Percentiles rank a stretch among this genome's conserved stretches.
These are phyloP conservation scores for Tachyglossus aculeatus DNA, from an alignment of 2,797 vertebrate genomes.

Conservation along the genomic window DNA sequence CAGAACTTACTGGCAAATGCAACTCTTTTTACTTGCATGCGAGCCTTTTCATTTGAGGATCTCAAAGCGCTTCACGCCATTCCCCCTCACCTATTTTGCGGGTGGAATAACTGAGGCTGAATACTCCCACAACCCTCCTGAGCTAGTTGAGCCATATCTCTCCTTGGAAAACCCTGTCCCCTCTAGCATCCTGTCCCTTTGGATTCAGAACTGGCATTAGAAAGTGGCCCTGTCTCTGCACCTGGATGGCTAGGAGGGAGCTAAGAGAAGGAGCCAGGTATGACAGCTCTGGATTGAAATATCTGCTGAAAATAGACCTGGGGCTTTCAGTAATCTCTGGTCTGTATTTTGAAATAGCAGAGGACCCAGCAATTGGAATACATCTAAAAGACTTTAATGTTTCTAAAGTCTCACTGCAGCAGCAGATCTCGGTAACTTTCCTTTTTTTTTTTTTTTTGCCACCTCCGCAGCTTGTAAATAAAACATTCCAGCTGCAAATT, in stretches of 20 bases:
- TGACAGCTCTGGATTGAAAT: not conserved
- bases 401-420: constrained; percentile 11
- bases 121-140: too few species aligned
- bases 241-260: not conserved
- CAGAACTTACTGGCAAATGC: too few species aligned
- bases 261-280: constrained; percentile 7
- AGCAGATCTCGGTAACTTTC: constrained; percentile 37
- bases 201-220: constrained; percentile 1
- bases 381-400: constrained; percentile 39
- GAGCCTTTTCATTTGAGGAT: not conserved
- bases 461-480: constrained; percentile 28
- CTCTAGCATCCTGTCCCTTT: too few species aligned
- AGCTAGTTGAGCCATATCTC: too few species aligned
- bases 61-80: not conserved
- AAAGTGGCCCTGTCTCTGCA: not conserved
- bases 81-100: constrained; percentile 10
- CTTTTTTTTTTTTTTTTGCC: constrained; percentile 48
- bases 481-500: constrained; percentile 59
- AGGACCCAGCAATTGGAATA: constrained; percentile 13
- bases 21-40: not conserved
- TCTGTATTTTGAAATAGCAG: constrained; percentile 27
- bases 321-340: constrained; percentile 42
- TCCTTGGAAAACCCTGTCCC: too few species aligned
- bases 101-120: not conserved
- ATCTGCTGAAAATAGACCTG: constrained; percentile 5